Base-by-base conservation (phyloP, 2,888 invertebrate genomes). In the Chalcis sispes region DNA sequence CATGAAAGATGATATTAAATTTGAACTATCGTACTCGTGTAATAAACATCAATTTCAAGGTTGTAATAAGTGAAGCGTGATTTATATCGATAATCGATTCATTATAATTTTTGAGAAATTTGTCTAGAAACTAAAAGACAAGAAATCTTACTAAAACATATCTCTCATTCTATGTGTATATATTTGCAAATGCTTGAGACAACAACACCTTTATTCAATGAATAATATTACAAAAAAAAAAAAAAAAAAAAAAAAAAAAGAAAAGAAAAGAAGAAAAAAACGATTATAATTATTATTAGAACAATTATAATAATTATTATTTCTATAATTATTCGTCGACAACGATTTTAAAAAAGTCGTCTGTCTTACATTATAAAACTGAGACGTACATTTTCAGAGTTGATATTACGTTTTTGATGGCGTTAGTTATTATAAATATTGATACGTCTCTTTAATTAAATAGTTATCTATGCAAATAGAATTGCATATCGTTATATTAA, bases 121-220 rank as follows among this genome's bases (percentile, higher is more conserved):
- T 46, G 52, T 69, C 50, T 27, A 46, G 65, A 50, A 65, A 65
- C 48, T 52, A 54, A 52, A 65, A 50, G 40, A 65, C 52, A 69
- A 65, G 66, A 73, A 65, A 62, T 66, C 70, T 65, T 65, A 84
- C 81, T 79, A 79, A 65, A 85, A 87, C 88, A 88, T 88, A 87
- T 88, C 88, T 85, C 84, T 83, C 52, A 76, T 66, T 78, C 52
- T 78, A 59, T 87, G 83, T 88, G 87, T 88, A 88, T 87, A 87
- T 88, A 88, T 86, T 86, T 86, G 86, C 84, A 83, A 82, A 75
- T 75, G 79, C 79, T 83, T 82, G 80, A 81, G 77, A 82, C 81
- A 81, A 84, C 81, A 77, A 84, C 81, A 78, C 82, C 84, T 82
- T n/a, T 80, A 82, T 82, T 80, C 71, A 81, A 81, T 79, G 62